These are phyloP conservation scores for Triplophysa yarkandensis DNA, from an alignment of 2,797 vertebrate species.

Conservation along the genomic window DNA sequence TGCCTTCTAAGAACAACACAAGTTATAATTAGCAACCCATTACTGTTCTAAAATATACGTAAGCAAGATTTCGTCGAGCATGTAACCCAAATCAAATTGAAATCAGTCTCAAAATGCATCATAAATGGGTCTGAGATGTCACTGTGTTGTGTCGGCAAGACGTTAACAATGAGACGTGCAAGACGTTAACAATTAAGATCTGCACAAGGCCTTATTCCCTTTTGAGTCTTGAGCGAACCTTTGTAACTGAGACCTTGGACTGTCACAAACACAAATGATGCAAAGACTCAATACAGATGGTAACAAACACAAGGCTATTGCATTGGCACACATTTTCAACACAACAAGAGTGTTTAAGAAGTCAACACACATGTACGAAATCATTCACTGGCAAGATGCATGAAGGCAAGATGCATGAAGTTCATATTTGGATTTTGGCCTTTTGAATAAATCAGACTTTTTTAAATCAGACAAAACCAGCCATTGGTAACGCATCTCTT, in stretches of 20 bases:
- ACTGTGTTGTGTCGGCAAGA: constrained; percentile 1
- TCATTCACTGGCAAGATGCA: background rate
- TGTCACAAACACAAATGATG: constrained; percentile 5
- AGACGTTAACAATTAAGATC: constrained; percentile 29
- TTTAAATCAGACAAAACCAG: no score
- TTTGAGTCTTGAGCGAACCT: constrained; percentile 21
- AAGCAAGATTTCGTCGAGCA: background rate
- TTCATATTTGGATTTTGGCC: no score
- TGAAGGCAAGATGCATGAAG: no score
- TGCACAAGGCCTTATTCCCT: constrained; percentile 2
- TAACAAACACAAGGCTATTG: background rate
- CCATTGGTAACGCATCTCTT: background rate
- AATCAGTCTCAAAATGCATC: background rate
- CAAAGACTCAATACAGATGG: background rate
- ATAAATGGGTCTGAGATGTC: background rate
- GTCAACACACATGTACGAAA: background rate
- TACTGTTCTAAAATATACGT: no score
- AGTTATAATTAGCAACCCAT: background rate
- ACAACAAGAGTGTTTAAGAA: background rate
- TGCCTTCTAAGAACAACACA: background rate
- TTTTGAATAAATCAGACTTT: no score
- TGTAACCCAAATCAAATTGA: background rate
- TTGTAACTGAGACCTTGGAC: background rate
- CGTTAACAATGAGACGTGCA: constrained; percentile 35
- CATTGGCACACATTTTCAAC: background rate